Evolutionary conservation across 2,888 invertebrate species (phyloP).

Genomic region (Megamerina dolium): DNA sequence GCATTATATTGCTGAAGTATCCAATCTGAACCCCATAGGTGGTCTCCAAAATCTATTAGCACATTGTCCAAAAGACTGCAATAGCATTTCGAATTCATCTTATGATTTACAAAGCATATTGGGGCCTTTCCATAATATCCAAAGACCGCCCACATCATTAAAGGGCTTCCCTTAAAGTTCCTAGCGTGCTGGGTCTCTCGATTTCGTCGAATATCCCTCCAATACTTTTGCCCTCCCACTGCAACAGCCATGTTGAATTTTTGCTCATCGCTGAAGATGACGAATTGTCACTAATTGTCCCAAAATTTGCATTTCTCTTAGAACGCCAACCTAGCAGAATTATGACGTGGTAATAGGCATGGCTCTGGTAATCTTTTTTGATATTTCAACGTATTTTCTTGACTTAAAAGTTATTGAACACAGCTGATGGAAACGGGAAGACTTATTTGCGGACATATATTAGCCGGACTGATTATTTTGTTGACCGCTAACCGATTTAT

Average conservation of each 20-base stretch:
- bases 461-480: too few species aligned
- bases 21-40: too few species aligned
- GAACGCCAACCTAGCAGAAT: background rate
- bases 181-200: background rate
- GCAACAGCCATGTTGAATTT: background rate
- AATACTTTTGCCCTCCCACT: background rate
- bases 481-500: too few species aligned
- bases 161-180: too few species aligned
- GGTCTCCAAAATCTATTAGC: too few species aligned
- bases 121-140: background rate
- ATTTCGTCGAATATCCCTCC: background rate
- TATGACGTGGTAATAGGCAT: background rate
- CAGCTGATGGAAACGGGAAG: too few species aligned
- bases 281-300: background rate
- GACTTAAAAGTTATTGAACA: too few species aligned
- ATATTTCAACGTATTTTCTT: background rate
- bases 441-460: too few species aligned
- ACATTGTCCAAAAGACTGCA: too few species aligned
- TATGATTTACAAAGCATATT: background rate
- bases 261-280: background rate
- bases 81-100: too few species aligned
- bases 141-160: background rate
- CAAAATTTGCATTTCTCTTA: background rate
- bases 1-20: too few species aligned
- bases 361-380: background rate